Evolutionary conservation across 2,113 vertebrate species (phyloP).

Genomic region (Pollimyrus isidori): DNA sequence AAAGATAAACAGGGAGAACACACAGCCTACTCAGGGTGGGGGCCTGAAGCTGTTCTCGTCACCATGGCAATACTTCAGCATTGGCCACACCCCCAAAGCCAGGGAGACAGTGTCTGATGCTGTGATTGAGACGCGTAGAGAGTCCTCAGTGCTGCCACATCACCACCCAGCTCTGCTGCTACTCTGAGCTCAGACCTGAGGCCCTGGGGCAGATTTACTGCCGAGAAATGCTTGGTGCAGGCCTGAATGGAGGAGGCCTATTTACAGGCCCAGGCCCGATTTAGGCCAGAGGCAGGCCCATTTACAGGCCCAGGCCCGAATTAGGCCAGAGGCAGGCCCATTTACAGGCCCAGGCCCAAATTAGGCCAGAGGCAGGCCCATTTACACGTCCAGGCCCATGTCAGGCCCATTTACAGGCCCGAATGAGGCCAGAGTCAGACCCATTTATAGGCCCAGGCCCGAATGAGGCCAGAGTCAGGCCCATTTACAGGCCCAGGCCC

Average conservation of each 20-base stretch:
- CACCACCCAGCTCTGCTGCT: background rate
- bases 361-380: background rate
- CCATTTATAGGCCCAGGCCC: background rate
- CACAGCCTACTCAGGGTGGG: slow-evolving; percentile 35
- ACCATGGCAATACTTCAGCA: slow-evolving; percentile 47
- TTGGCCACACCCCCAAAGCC: slow-evolving; percentile 36
- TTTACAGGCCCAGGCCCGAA: background rate
- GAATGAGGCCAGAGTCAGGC: too few species aligned
- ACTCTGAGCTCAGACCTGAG: background rate
- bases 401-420: background rate
- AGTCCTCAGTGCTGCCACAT: background rate
- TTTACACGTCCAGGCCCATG: background rate
- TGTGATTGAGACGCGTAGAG: slow-evolving; percentile 29
- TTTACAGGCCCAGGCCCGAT: background rate
- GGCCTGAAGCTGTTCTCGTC: slow-evolving; percentile 42
- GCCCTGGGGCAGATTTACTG: background rate
- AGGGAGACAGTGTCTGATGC: slow-evolving; percentile 37
- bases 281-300: background rate
- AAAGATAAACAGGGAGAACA: background rate
- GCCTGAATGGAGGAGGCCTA: background rate
- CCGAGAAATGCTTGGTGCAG: background rate
- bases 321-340: too few species aligned
- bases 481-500: too few species aligned
- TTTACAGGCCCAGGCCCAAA: background rate
- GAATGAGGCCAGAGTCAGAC: too few species aligned